phyloP scores from a whole-genome alignment of 2,888 invertebrate genomes.

The Stictocephala bisonia region DNA sequence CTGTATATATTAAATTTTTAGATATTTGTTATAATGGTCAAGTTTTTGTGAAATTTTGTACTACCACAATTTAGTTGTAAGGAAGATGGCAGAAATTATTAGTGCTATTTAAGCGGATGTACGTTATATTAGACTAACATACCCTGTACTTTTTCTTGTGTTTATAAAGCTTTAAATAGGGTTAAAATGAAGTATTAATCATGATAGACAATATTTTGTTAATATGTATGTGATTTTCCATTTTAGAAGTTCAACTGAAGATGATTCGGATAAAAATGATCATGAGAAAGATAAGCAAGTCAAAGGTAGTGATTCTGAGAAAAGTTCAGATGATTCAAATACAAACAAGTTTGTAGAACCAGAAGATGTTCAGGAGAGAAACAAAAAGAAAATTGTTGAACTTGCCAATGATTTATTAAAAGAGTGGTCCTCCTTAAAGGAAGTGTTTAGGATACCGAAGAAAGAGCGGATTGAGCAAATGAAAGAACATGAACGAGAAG shows the following conservation, averaged over 20 bases:
- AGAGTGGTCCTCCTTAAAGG: constrained; percentile 76
- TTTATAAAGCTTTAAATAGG: no score
- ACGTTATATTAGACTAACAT: no score
- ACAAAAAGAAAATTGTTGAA: constrained; percentile 34
- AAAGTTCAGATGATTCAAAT: constrained; percentile 3
- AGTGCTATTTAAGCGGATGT: no score
- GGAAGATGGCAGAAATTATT: no score
- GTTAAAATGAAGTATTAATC: no score
- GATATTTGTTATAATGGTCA: no score
- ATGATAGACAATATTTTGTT: neutral
- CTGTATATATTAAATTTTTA: no score
- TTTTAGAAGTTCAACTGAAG: constrained; percentile 45
- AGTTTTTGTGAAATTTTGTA: no score
- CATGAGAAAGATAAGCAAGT: constrained; percentile 35
- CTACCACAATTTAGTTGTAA: no score
- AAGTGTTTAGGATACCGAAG: constrained; percentile 92
- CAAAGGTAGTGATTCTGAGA: constrained; percentile 20
- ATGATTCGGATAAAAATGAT: constrained; percentile 42
- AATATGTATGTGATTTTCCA: neutral
- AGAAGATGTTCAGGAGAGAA: neutral
- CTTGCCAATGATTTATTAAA: constrained; percentile 65
- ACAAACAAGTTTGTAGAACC: neutral
- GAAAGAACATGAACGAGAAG: constrained; percentile 94
- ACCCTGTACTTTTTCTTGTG: no score
- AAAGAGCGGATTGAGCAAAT: constrained; percentile 94